Base-by-base conservation (phyloP, 2,797 vertebrate species). In the Graptemys geographica region DNA sequence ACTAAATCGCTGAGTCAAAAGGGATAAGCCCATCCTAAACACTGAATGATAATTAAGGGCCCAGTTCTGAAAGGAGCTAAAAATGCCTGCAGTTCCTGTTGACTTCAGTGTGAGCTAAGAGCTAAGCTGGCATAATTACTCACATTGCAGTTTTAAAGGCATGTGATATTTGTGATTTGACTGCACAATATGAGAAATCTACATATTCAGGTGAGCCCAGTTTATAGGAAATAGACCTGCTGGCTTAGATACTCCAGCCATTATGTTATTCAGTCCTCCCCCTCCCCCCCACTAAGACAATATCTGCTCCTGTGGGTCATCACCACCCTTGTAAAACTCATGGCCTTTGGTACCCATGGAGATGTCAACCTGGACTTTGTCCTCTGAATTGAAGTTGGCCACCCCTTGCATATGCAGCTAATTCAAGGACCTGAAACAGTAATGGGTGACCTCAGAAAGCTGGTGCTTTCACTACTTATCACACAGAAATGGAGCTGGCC, bases 201-300 rank as follows among this genome's bases (percentile, higher is more conserved):
- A 4, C 49, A 27, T 55, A 27, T 10, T 52, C 2, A 1, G 28
- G 52, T 33, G 81, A 51, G n/a, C 3, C 8, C 69, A 83, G 41
- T 13, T 65, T 33, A 7, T 12, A 87, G 62, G 72, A 47, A 85
- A 28, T 23, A 72, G 69, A 41, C 9, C 2, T 1, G 25, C 28
- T 31, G 82, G 41, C 37, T 3, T 55, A 41, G 76, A 65, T 83
- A 9, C 49, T 55, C 31, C 49, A 25, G 19, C 55, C 53, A 88
- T 56, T 1, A 1, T 6, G 3, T 55, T 79, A 4, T 19, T 80
- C 53, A 23, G 11, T 28, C 56, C 56, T 57, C 27, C 3, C 55
- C 23, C 56, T 11, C 79, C 31, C 25, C 12, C 6, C 6, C 15
- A 0, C 0, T 2, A 33, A 5, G 0, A 0, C n/a, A 27, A 0